Evolutionary conservation across 2,113 vertebrate species (phyloP), one percentile per base, ranked within the genome.

Genomic region (Carassius auratus): DNA sequence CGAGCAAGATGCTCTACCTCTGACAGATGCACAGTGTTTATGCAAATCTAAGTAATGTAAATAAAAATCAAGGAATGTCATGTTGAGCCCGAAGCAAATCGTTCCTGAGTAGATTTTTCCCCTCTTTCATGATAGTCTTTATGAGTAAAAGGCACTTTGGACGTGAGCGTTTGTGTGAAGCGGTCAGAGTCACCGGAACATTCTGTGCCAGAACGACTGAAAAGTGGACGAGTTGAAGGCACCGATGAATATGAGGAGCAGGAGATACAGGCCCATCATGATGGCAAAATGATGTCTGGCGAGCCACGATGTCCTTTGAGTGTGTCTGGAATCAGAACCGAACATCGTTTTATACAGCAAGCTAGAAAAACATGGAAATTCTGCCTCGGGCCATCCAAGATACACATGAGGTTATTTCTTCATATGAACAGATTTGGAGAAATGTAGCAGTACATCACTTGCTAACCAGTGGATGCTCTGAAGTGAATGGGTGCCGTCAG

Each of bases 141-240:
- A 52, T 77, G 26, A 8, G 45, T 82, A 55, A 19, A 94, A 94
- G 94, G 92, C 94, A 95, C 93, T 45, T 86, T 61, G 85, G 87
- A 90, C 30, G 62, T 3, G 87, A 80, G 75, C 5, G 76, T 78
- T 68, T 59, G 17, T 83, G 64, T 81, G 76, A 86, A 13, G 13
- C 4, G 23, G 73, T 52, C 14, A n/a, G 66, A 61, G 74, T 90
- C 86, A 91, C 91, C 91, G 92, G 88, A 97, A 95, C 38, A 94
- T 93, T 85, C 95, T 93, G 91, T 97, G 96, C 97, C 97, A 98
- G 86, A 98, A 97, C 89, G 96, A 96, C 10, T 95, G 86, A 81
- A 99, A 97, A 50, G 95, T 88, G 80, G 95, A 95, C 0, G 98
- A 99, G 92, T 96, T 99, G 92, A 97, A 95, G 94, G 96, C 95